Conservation (phyloP, 1,140 invertebrate genomes). For the Euglossa dilemma region DNA sequence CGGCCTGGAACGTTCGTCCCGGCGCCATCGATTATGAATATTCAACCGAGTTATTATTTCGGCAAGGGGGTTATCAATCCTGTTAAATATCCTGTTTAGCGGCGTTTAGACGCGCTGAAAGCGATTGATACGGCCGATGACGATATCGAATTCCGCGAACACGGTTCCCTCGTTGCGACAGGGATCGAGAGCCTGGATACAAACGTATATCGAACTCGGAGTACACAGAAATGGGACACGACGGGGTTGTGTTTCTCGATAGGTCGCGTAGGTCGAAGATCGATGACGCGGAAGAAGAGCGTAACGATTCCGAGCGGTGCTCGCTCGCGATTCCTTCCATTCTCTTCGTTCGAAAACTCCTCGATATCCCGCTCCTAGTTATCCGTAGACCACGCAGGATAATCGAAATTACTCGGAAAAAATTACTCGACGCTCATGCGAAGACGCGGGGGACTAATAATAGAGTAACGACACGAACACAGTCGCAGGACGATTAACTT, state of each 20-base stretch:
- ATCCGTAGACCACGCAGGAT: too few relatives aligned
- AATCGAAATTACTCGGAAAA: too few relatives aligned
- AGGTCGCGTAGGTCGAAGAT: background rate
- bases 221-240: background rate
- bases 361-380: too few relatives aligned
- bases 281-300: background rate
- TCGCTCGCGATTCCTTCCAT: background rate
- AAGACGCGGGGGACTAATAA: too few relatives aligned
- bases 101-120: background rate
- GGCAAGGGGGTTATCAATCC: background rate
- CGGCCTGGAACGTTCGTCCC: background rate
- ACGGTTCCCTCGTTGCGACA: background rate
- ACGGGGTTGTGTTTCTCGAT: background rate
- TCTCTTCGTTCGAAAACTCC: too few relatives aligned
- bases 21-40: slow-evolving; percentile 21
- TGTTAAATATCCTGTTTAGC: background rate
- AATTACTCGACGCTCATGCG: too few relatives aligned
- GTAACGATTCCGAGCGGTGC: background rate
- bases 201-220: background rate
- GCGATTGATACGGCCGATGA: background rate
- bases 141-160: background rate
- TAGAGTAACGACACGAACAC: too few relatives aligned
- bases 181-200: background rate
- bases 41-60: slow-evolving; percentile 28
- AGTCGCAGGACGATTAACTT: too few relatives aligned